Evolutionary conservation across 2,888 invertebrate genomes (phyloP).

Genomic region (Neocrepidodera transversa): DNA sequence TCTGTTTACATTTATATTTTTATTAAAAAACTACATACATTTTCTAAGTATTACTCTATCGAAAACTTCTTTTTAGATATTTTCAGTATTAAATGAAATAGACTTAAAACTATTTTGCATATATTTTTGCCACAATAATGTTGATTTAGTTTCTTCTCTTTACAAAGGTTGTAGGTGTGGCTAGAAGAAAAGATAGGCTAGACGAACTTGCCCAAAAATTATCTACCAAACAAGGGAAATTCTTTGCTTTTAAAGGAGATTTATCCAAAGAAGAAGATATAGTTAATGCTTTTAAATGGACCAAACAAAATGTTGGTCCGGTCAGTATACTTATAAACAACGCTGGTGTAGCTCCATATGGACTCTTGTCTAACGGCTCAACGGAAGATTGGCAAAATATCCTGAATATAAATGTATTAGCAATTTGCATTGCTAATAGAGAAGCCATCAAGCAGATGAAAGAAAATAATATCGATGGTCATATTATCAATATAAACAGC

Average conservation of each 20-base stretch:
- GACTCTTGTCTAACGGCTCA: constrained; percentile 42
- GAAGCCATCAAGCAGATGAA: constrained; percentile 40
- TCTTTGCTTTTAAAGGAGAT: constrained; percentile 53
- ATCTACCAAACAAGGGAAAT: constrained; percentile 46
- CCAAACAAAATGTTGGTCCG: constrained; percentile 52
- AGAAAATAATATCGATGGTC: constrained; percentile 19
- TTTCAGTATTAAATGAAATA: too few species aligned
- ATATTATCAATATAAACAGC: constrained; percentile 30
- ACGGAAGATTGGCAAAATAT: constrained; percentile 37
- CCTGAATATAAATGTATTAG: constrained; percentile 36
- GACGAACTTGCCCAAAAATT: constrained; percentile 37
- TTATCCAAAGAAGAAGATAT: constrained; percentile 54
- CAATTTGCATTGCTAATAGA: constrained; percentile 41
- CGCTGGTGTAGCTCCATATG: constrained; percentile 48
- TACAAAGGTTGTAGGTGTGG: constrained; percentile 48
- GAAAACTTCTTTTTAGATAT: too few species aligned
- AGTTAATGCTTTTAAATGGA: constrained; percentile 50
- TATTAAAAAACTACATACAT: too few species aligned
- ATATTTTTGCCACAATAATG: too few species aligned
- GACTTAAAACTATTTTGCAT: too few species aligned
- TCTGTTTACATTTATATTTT: too few species aligned
- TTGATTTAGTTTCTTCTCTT: too few species aligned
- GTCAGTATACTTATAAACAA: constrained; percentile 57
- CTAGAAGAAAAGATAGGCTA: constrained; percentile 41
- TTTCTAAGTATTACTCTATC: too few species aligned